Conservation (phyloP, 2,888 invertebrate genomes). For the Carabus problematicus region DNA sequence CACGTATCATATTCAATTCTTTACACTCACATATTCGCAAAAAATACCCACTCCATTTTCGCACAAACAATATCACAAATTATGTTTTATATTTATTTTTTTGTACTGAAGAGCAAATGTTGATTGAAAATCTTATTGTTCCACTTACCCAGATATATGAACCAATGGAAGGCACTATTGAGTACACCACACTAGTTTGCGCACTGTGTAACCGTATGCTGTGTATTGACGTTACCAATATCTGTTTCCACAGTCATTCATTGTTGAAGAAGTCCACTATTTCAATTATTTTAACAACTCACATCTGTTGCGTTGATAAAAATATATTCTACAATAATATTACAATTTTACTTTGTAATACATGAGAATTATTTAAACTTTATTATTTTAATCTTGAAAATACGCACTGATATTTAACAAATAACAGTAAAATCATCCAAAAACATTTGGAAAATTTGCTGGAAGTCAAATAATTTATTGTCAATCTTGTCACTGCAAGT, state of each 20-base stretch:
- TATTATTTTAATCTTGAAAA: too few species aligned
- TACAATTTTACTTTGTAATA: too few species aligned
- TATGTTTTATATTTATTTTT: not conserved
- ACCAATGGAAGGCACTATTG: conserved; percentile 29
- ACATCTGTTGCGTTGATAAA: not conserved
- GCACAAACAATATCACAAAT: too few species aligned
- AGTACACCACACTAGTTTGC: conserved; percentile 27
- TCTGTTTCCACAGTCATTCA: conserved; percentile 29
- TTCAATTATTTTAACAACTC: conserved; percentile 16
- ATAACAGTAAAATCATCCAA: too few species aligned
- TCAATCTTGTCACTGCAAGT: too few species aligned
- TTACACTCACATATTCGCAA: too few species aligned
- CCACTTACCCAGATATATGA: conserved; percentile 42
- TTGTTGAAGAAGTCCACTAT: conserved; percentile 18
- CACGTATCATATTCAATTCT: too few species aligned
- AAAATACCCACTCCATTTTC: too few species aligned
- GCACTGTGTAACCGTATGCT: conserved; percentile 31
- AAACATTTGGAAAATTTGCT: too few species aligned
- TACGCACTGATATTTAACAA: too few species aligned
- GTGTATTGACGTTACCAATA: conserved; percentile 27
- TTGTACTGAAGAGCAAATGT: conserved; percentile 7
- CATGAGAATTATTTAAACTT: too few species aligned
- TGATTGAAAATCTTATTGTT: conserved; percentile 40
- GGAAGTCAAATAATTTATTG: too few species aligned
- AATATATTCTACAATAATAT: not conserved